phyloP scores from a whole-genome alignment of 2,888 invertebrate species.

The Myathropa florea region DNA sequence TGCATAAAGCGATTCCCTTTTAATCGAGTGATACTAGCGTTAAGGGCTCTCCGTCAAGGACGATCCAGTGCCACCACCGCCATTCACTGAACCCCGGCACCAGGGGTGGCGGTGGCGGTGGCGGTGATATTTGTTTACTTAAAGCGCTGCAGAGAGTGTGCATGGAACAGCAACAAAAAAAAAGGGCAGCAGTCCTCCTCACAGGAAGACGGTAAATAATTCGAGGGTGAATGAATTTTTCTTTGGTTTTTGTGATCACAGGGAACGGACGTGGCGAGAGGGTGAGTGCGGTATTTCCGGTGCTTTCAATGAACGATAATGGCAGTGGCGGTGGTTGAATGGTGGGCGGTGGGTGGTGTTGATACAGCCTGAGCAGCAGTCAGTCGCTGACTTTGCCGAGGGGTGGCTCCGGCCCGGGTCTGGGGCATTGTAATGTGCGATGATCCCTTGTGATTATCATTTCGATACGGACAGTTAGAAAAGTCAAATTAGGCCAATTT shows the following conservation, averaged over 20 bases:
- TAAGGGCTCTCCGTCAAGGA: constrained; percentile 65
- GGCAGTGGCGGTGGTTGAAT: not conserved
- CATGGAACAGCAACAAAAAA: constrained; percentile 24
- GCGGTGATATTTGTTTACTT: constrained; percentile 64
- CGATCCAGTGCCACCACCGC: constrained; percentile 39
- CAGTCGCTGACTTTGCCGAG: not conserved
- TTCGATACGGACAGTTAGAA: constrained; percentile 72
- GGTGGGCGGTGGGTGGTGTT: not conserved
- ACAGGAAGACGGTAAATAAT: constrained; percentile 70
- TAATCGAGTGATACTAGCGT: constrained; percentile 61
- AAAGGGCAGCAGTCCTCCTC: constrained; percentile 20
- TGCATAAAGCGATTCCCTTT: constrained; percentile 68
- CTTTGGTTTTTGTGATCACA: constrained; percentile 54
- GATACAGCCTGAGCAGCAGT: not conserved
- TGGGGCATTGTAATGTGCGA: constrained; percentile 60
- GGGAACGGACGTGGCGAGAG: constrained; percentile 26
- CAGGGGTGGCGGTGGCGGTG: not conserved
- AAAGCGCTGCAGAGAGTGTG: constrained; percentile 51
- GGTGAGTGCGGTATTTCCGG: constrained; percentile 67
- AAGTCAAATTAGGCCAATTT: constrained; percentile 73
- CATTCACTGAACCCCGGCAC: not conserved
- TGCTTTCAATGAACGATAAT: constrained; percentile 62
- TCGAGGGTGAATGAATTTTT: constrained; percentile 66
- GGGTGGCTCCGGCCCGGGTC: constrained; percentile 14
- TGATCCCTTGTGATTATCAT: constrained; percentile 73